Evolutionary conservation across 2,797 vertebrate species (phyloP).

Genomic region (Pseudocheirus occidentalis): DNA sequence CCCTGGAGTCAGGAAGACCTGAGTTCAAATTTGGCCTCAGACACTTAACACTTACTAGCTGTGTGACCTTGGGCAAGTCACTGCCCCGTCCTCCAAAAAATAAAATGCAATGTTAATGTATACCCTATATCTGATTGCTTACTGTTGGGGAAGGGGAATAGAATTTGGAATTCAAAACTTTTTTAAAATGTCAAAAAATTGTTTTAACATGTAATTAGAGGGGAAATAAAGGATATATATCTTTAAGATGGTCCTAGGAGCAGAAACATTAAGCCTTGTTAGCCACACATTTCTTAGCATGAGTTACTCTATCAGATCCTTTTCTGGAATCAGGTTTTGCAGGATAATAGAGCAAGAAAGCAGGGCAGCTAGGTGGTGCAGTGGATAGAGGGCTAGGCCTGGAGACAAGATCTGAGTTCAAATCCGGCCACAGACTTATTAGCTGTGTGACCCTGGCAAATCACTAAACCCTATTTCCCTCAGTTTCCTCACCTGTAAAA

Average conservation of each 20-base stretch:
- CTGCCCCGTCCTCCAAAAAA: too few species aligned
- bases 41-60: too few species aligned
- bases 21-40: too few species aligned
- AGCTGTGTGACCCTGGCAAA: neutral
- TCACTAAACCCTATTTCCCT: neutral
- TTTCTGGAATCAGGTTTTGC: neutral
- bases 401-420: neutral
- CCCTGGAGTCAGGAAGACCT: too few species aligned
- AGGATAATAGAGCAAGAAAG: neutral
- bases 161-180: neutral
- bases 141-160: neutral
- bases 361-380: neutral
- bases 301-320: neutral
- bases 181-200: neutral
- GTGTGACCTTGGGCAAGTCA: too few species aligned
- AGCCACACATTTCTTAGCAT: neutral
- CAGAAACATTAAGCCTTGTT: neutral
- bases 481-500: neutral
- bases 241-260: neutral
- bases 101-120: neutral
- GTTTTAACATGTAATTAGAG: neutral
- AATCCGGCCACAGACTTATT: neutral
- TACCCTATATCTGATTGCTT: neutral
- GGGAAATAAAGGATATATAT: neutral
- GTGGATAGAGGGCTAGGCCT: neutral